phyloP scores from a whole-genome alignment of 2,888 invertebrate genomes.

The Craniophora ligustri region DNA sequence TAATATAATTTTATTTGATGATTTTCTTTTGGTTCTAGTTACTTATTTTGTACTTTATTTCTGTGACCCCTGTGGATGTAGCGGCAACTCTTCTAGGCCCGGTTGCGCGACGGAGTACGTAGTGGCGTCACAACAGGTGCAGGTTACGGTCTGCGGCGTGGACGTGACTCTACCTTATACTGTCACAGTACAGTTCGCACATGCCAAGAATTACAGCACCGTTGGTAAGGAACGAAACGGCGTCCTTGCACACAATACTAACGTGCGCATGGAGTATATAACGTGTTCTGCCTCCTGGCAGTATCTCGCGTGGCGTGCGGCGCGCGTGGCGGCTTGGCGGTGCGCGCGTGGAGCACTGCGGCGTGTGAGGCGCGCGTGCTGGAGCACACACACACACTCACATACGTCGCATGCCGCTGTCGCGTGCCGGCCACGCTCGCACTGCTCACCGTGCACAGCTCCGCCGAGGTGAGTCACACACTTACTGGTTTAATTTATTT shows the following conservation, averaged over 20 bases:
- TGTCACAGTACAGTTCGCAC: conserved; percentile 76
- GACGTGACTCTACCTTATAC: conserved; percentile 74
- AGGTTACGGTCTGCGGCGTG: conserved; percentile 69
- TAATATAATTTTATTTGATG: no score
- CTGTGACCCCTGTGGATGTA: conserved; percentile 59
- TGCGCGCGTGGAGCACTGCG: conserved; percentile 79
- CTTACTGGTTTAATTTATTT: no score
- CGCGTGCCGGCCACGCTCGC: conserved; percentile 79
- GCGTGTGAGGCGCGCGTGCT: conserved; percentile 80
- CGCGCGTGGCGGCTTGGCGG: conserved; percentile 82
- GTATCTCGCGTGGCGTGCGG: conserved; percentile 79
- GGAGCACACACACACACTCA: no score
- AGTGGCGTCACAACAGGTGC: conserved; percentile 89
- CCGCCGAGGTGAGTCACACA: conserved; percentile 73
- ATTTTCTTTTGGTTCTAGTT: conserved; percentile 8
- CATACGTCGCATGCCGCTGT: conserved; percentile 77
- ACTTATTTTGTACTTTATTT: conserved; percentile 22
- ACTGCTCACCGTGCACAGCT: conserved; percentile 76
- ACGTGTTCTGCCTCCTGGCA: conserved; percentile 37
- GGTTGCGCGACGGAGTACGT: conserved; percentile 91
- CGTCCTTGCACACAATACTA: no score
- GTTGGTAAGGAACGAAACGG: conserved; percentile 66
- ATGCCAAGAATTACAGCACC: conserved; percentile 79
- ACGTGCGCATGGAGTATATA: background rate
- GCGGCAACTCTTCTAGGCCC: conserved; percentile 84